These are phyloP conservation scores for Actenoides hombroni DNA, from an alignment of 2,113 vertebrate species.

Conservation along the genomic window DNA sequence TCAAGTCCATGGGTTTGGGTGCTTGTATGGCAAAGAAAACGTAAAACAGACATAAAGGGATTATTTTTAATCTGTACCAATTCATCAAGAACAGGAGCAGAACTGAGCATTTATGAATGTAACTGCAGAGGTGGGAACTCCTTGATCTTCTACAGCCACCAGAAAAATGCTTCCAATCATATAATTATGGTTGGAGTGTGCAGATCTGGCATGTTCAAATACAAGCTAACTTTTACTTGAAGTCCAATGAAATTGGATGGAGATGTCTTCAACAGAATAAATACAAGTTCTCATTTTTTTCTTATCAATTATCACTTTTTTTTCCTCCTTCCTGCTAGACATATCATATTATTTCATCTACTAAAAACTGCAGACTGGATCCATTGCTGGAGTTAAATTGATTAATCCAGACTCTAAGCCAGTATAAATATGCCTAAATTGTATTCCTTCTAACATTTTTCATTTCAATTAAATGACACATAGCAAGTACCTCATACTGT, in stretches of 20 bases:
- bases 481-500: not conserved
- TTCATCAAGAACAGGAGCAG: not conserved
- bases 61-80: not conserved
- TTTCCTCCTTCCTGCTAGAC: not conserved
- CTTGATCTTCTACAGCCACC: not conserved
- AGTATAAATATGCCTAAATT: not conserved
- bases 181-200: not conserved
- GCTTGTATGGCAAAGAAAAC: not conserved
- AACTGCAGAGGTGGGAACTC: not conserved
- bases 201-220: not conserved
- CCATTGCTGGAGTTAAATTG: not conserved
- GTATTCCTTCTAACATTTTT: not conserved
- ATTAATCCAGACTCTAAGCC: not conserved
- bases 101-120: not conserved
- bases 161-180: not conserved
- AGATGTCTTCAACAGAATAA: not conserved
- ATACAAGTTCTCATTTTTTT: not conserved
- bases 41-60: not conserved
- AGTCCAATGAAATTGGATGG: not conserved
- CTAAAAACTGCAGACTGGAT: not conserved
- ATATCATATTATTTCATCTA: not conserved
- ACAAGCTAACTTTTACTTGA: not conserved
- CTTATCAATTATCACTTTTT: not conserved
- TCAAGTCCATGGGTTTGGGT: not conserved
- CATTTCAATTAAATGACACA: not conserved